Evolutionary conservation across 2,113 vertebrate species (phyloP).

Genomic region (Microcebus ravelobensis): DNA sequence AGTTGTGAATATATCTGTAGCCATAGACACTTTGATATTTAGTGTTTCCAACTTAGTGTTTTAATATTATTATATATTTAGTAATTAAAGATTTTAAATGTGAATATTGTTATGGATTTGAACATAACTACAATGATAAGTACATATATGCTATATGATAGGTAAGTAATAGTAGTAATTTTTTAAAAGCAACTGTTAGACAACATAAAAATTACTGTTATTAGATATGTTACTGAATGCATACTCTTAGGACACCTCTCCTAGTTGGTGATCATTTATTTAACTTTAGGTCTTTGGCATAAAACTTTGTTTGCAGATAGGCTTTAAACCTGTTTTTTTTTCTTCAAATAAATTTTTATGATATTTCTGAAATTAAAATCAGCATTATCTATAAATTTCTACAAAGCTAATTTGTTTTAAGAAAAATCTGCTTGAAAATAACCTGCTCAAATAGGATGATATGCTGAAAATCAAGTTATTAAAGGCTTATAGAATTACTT

Average conservation of each 20-base stretch:
- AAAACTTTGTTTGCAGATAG: neutral
- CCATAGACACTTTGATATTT: neutral
- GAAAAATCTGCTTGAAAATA: neutral
- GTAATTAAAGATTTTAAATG: slow-evolving; percentile 30
- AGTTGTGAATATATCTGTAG: neutral
- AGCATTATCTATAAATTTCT: neutral
- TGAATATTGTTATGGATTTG: neutral
- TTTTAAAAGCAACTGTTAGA: neutral
- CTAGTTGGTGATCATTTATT: slow-evolving; percentile 33
- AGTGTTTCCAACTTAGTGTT: neutral
- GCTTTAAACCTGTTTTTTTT: neutral
- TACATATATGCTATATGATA: neutral
- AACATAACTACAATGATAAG: neutral
- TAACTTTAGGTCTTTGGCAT: neutral
- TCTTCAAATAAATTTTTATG: neutral
- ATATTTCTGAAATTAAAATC: slow-evolving; percentile 32
- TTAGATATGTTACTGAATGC: neutral
- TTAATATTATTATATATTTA: slow-evolving; percentile 6
- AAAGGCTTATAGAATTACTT: slow-evolving; percentile 20
- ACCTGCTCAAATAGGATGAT: neutral
- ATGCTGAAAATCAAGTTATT: slow-evolving; percentile 11
- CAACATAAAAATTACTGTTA: neutral
- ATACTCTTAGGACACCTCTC: neutral
- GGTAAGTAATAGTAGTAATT: neutral
- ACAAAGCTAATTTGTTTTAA: neutral